These are phyloP conservation scores for Petrocephalus schoutedeni DNA, from an alignment of 2,797 vertebrate genomes.

Conservation along the genomic window DNA sequence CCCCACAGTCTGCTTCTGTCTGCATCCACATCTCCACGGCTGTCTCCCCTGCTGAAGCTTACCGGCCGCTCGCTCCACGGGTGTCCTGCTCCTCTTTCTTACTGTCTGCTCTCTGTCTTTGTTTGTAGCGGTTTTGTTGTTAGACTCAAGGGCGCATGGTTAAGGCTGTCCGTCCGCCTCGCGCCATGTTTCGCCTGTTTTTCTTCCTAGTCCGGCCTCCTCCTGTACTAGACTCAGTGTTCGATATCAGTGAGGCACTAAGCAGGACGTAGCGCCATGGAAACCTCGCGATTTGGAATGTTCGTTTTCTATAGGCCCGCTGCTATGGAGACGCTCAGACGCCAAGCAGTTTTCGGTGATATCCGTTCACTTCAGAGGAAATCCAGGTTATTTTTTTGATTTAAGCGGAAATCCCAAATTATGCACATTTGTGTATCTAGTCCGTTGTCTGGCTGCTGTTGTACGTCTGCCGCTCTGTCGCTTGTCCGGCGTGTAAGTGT, in stretches of 20 bases:
- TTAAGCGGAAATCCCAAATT: not conserved
- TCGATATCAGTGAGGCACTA: not conserved
- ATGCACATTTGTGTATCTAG: not conserved
- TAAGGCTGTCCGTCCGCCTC: not conserved
- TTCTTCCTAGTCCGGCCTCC: not conserved
- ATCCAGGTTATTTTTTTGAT: not conserved
- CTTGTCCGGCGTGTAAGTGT: not conserved
- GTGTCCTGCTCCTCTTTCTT: slow-evolving; percentile 25
- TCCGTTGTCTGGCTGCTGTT: not conserved
- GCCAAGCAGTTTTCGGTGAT: not conserved
- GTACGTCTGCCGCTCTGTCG: not conserved
- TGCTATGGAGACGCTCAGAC: not conserved
- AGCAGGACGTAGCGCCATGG: not conserved
- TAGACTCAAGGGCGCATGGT: not conserved
- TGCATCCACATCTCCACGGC: slow-evolving; percentile 36
- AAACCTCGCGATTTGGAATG: not conserved
- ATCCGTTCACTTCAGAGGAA: not conserved
- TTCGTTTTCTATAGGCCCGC: not conserved
- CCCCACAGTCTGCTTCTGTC: slow-evolving; percentile 28
- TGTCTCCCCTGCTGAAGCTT: slow-evolving; percentile 26
- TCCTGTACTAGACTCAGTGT: not conserved
- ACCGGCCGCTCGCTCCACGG: slow-evolving; percentile 21
- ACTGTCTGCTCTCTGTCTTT: slow-evolving; percentile 6
- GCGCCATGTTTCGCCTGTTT: not conserved
- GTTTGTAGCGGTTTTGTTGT: not conserved